Conservation (phyloP, 2,797 vertebrate genomes). For the Lateolabrax maculatus region DNA sequence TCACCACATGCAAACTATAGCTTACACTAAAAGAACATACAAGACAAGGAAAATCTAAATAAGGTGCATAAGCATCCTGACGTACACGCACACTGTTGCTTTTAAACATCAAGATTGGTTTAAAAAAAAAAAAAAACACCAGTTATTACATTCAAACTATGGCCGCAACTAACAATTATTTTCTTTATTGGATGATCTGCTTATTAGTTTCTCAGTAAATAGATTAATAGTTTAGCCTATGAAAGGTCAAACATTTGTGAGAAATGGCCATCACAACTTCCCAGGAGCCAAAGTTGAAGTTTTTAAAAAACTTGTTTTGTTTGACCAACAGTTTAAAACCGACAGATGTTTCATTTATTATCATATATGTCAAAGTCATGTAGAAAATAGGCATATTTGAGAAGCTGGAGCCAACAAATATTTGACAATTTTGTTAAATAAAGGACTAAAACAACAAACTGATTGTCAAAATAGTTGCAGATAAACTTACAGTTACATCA, state of each 20-base stretch:
- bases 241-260: neutral
- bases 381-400: neutral
- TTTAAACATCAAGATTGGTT: neutral
- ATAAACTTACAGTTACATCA: neutral
- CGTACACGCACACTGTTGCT: neutral
- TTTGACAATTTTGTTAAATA: neutral
- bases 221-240: neutral
- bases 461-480: neutral
- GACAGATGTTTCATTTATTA: neutral
- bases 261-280: neutral
- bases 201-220: neutral
- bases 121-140: neutral
- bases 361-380: neutral
- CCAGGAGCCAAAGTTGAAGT: neutral
- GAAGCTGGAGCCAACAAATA: neutral
- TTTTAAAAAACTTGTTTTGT: neutral
- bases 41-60: neutral
- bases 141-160: neutral
- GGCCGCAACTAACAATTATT: neutral
- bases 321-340: neutral
- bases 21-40: neutral
- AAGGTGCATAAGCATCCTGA: neutral
- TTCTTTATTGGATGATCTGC: neutral
- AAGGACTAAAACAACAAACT: no score
- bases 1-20: neutral